Percentiles rank a stretch among this genome's conserved stretches.
Evolutionary conservation across 1,140 invertebrate genomes (phyloP).

Genomic region (Globodera ellingtonae): DNA sequence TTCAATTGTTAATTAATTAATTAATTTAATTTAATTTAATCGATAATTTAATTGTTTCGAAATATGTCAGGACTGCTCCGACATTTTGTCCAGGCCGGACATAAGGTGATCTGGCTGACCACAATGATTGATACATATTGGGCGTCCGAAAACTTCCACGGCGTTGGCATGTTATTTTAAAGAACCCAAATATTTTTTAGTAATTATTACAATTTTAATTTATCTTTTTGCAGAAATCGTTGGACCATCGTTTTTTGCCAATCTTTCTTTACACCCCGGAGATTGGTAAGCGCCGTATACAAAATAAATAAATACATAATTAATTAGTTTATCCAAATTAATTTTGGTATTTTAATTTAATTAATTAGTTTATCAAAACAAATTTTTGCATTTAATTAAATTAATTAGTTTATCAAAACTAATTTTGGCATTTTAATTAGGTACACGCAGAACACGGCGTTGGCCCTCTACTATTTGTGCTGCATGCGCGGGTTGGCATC

Average conservation of each 20-base stretch:
- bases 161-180: slow-evolving; percentile 52
- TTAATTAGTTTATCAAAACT: no score
- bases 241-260: slow-evolving; percentile 28
- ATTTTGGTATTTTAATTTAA: neutral
- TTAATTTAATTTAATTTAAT: neutral
- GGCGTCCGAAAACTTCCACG: slow-evolving; percentile 57
- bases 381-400: no score
- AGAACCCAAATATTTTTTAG: neutral
- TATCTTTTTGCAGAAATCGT: slow-evolving; percentile 23
- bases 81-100: slow-evolving; percentile 55
- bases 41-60: neutral
- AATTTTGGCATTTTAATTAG: neutral
- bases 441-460: slow-evolving; percentile 18
- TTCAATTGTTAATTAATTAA: neutral
- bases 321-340: neutral
- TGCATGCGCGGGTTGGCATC: slow-evolving; percentile 33
- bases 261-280: slow-evolving; percentile 58
- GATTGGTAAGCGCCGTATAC: slow-evolving; percentile 53
- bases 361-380: no score
- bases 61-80: slow-evolving; percentile 39
- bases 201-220: neutral
- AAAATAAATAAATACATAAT: no score
- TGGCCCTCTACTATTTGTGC: slow-evolving; percentile 22
- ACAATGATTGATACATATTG: slow-evolving; percentile 65
- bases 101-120: slow-evolving; percentile 62